Percentiles rank a stretch among this genome's conserved stretches.
phyloP scores from a whole-genome alignment of 2,888 invertebrate genomes.

The Agriotes lineatus region DNA sequence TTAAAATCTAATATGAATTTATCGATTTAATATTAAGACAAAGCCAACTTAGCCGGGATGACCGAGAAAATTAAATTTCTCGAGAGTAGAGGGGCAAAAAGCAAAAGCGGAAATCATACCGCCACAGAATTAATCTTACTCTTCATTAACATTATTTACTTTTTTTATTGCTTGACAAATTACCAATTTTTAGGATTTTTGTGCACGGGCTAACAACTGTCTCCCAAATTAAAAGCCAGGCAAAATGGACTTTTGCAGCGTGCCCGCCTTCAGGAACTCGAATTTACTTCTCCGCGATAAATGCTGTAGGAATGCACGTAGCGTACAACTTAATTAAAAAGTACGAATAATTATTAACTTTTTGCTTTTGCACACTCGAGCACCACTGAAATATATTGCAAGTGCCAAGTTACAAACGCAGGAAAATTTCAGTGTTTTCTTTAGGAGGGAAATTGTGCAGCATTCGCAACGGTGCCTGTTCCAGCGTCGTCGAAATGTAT shows the following conservation, averaged over 20 bases:
- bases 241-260: too few species aligned
- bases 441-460: background rate
- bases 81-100: slow-evolving; percentile 25
- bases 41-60: slow-evolving; percentile 25
- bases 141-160: slow-evolving; percentile 22
- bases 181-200: slow-evolving; percentile 4
- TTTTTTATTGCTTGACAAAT: slow-evolving; percentile 12
- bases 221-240: too few species aligned
- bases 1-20: slow-evolving; percentile 17
- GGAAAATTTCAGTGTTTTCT: background rate
- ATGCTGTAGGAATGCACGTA: slow-evolving; percentile 30
- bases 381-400: background rate
- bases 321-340: slow-evolving; percentile 40
- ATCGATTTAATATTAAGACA: slow-evolving; percentile 43
- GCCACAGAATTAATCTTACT: slow-evolving; percentile 23
- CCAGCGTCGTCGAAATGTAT: too few species aligned
- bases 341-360: slow-evolving; percentile 39
- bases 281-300: slow-evolving; percentile 27
- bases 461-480: too few species aligned
- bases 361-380: slow-evolving; percentile 2
- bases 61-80: slow-evolving; percentile 41
- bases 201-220: too few species aligned
- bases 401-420: background rate
- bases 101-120: slow-evolving; percentile 23
- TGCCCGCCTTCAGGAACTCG: background rate